Base-by-base conservation (phyloP, 2,888 invertebrate species). In the Bedellia somnulentella region DNA sequence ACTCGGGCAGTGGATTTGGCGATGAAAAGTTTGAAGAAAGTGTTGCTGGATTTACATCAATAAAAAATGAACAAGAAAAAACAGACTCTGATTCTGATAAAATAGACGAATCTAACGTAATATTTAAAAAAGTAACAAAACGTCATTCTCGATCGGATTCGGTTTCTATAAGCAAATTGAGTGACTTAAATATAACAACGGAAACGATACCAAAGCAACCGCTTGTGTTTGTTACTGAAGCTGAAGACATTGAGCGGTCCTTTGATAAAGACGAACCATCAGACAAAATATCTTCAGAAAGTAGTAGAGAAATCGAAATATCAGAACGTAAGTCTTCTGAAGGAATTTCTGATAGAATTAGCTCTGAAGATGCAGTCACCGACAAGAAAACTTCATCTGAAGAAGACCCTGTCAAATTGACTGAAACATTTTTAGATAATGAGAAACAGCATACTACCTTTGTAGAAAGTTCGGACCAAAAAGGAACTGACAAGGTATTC, bases 211-310 rank as follows among this genome's bases (percentile, higher is more conserved):
- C 48, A 8, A 70, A 63, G 46, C 5, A 5, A 5, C 5, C 18
- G 5, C 70, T 70, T 37, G 71, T 76, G 39, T 64, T 70, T 23
- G 68, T 78, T 1, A 77, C 77, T 4, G 71, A 77, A 52, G 77
- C 77, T 8, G 73, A 73, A 44, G 76, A 77, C 39, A 39, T 61
- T 12, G 67, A 67, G 24, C 58, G 42, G 33, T 77, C 76, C 18
- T 18, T 18, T 38, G 76, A 76, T 2, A 71, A 60, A 45, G 76
- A 76, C 38, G 77, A 77, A 40, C 30, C 46, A 1, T 77, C 77
- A 0, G 77, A 77, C 39, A 78, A 70, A 55, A 77, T 78, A 33
- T 78, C 77, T 9, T 78, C 77, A 13, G 77, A 78, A 47, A 70
- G 70, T 39, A 77, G 77, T 35, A 49, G 75, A 25, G 77, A 78